phyloP scores from a whole-genome alignment of 2,888 invertebrate genomes.

The Harmothoe impar region DNA sequence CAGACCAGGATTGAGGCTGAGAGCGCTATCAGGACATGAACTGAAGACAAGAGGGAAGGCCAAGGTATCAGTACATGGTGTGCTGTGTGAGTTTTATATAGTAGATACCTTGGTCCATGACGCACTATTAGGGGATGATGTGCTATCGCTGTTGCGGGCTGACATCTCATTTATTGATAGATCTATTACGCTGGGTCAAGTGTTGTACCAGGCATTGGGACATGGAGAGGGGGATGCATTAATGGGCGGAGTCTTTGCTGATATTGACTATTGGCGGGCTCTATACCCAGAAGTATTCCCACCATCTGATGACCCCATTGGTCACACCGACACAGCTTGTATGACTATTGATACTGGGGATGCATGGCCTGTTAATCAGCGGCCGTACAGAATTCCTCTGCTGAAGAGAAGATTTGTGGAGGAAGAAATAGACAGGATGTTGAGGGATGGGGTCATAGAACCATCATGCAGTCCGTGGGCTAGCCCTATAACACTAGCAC shows the following conservation, averaged over 20 bases:
- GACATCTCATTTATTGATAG: no score
- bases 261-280: no score
- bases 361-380: constrained; percentile 32
- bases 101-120: no score
- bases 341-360: not conserved
- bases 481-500: constrained; percentile 60
- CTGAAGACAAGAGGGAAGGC: no score
- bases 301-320: not conserved
- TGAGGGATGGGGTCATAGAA: constrained; percentile 50
- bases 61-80: no score
- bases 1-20: no score
- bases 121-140: not conserved
- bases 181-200: not conserved
- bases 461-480: no score
- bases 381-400: constrained; percentile 54
- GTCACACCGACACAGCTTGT: not conserved
- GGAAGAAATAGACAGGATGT: constrained; percentile 51
- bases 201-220: not conserved
- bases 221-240: not conserved
- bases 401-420: not conserved
- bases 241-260: no score
- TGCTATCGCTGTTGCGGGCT: not conserved
- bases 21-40: no score
- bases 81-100: no score
- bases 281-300: no score